Evolutionary conservation across 2,888 invertebrate genomes (phyloP).

Genomic region (Saturnia japonica): DNA sequence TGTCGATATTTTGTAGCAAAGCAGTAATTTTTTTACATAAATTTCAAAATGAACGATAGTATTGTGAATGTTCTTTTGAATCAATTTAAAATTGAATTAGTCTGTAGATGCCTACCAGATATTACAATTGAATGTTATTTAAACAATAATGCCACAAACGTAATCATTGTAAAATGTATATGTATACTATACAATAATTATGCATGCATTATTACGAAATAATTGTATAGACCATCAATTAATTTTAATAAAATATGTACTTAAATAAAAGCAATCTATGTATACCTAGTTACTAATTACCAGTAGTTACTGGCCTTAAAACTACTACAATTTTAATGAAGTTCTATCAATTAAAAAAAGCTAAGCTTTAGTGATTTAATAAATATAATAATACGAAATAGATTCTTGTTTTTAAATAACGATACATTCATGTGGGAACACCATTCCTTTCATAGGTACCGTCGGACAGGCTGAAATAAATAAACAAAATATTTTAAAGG

Average conservation of each 20-base stretch:
- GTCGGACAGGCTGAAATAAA: conserved; percentile 84
- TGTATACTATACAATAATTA: too few species aligned
- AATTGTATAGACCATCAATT: neutral
- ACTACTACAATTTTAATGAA: conserved; percentile 1
- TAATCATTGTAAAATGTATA: too few species aligned
- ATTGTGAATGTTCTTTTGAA: too few species aligned
- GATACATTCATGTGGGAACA: conserved; percentile 86
- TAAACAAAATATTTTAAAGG: conserved; percentile 9
- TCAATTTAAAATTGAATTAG: too few species aligned
- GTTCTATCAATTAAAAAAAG: neutral
- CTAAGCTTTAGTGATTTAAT: conserved; percentile 22
- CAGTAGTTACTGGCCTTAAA: neutral
- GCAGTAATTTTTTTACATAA: too few species aligned
- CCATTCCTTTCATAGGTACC: conserved; percentile 62
- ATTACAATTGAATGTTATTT: too few species aligned
- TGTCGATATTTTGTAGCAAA: too few species aligned
- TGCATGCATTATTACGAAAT: neutral
- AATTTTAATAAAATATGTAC: neutral
- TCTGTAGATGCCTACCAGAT: too few species aligned
- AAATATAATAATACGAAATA: conserved; percentile 13
- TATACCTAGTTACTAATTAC: too few species aligned
- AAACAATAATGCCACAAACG: too few species aligned
- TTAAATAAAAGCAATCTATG: neutral
- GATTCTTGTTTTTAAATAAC: conserved; percentile 77
- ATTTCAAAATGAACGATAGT: too few species aligned